A percentile compares a stretch with the other conserved stretches of the same genome.
These are phyloP conservation scores for Urechis unicinctus DNA, from an alignment of 2,888 invertebrate genomes.

Conservation along the genomic window DNA sequence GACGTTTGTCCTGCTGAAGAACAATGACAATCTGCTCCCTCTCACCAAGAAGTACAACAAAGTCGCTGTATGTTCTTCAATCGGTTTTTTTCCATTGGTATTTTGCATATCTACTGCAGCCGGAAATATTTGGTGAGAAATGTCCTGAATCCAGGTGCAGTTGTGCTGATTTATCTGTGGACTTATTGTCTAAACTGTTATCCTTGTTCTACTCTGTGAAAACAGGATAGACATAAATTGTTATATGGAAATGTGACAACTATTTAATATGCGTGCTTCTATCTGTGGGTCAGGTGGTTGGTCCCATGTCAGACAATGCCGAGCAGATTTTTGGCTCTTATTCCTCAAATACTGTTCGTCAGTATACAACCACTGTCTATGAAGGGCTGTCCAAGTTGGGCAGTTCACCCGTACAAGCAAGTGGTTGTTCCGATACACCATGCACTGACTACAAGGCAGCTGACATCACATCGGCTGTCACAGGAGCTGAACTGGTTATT, in stretches of 20 bases:
- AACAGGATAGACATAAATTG: no score
- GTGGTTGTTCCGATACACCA: constrained; percentile 14
- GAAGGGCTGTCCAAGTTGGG: constrained; percentile 16
- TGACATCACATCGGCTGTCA: constrained; percentile 1
- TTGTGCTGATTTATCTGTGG: neutral
- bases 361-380: constrained; percentile 14
- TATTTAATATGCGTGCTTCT: no score
- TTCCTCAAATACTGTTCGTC: constrained; percentile 6
- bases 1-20: constrained; percentile 39
- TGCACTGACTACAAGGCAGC: constrained; percentile 7
- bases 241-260: no score
- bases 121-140: no score
- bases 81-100: no score
- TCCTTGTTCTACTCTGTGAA: no score
- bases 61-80: constrained; percentile 20
- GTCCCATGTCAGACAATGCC: constrained; percentile 19
- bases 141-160: neutral
- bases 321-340: constrained; percentile 23
- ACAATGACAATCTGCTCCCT: constrained; percentile 18
- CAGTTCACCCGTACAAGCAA: neutral
- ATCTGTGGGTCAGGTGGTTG: constrained; percentile 25
- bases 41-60: constrained; percentile 15
- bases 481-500: neutral
- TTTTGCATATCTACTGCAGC: no score
- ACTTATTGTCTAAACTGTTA: no score